These are phyloP conservation scores for Hemibagrus guttatus DNA, from an alignment of 2,797 vertebrate species.

Conservation along the genomic window DNA sequence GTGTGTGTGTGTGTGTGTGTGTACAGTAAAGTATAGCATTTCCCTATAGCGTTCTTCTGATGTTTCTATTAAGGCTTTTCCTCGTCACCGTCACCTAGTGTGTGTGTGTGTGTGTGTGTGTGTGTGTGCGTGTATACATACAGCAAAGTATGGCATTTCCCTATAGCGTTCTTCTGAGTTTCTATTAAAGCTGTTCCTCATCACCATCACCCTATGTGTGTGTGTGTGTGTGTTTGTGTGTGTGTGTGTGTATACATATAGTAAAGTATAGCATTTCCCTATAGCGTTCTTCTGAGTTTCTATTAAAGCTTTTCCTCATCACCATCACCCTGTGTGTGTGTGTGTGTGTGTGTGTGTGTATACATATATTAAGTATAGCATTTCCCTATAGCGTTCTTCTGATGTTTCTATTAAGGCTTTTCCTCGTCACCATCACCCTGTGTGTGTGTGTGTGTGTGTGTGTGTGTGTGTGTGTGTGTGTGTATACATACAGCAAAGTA, in stretches of 20 bases:
- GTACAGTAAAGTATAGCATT: no score
- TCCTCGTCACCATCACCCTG: no score
- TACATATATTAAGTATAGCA: neutral
- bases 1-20: neutral
- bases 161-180: slow-evolving; percentile 61
- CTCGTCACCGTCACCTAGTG: no score
- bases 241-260: slow-evolving; percentile 58
- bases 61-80: no score
- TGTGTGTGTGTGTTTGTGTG: slow-evolving; percentile 17
- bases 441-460: slow-evolving; percentile 19
- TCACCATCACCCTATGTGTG: slow-evolving; percentile 64
- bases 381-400: no score
- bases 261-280: slow-evolving; percentile 72
- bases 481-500: slow-evolving; percentile 69
- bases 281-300: slow-evolving; percentile 63
- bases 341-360: slow-evolving; percentile 38
- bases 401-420: no score
- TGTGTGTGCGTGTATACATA: slow-evolving; percentile 61
- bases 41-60: no score
- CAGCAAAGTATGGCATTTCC: slow-evolving; percentile 72
- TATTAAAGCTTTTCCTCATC: slow-evolving; percentile 68
- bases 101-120: slow-evolving; percentile 8
- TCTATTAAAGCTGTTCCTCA: slow-evolving; percentile 69
- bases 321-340: slow-evolving; percentile 63
- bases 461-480: slow-evolving; percentile 5